A percentile compares a stretch with the other conserved stretches of the same genome.
Evolutionary conservation across 1,140 invertebrate species (phyloP).

Genomic region (Parapsyche elsis): DNA sequence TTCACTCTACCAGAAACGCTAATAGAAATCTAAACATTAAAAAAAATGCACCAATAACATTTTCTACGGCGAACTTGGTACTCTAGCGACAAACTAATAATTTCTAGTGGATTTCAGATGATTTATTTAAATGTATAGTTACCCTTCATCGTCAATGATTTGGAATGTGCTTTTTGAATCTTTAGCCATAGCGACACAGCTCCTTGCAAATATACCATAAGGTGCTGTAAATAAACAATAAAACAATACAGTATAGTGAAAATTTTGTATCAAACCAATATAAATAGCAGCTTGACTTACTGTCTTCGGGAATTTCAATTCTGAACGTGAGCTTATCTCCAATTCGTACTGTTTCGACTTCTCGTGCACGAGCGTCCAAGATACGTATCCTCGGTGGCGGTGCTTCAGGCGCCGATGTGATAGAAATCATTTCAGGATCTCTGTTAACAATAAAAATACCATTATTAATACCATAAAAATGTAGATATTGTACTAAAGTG

Average conservation of each 20-base stretch:
- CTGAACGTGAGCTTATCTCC: conserved; percentile 95
- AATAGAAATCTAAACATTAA: too few species aligned
- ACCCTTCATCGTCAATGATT: conserved; percentile 95
- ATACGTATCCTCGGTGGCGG: conserved; percentile 94
- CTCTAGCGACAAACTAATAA: too few species aligned
- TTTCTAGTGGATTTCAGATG: too few species aligned
- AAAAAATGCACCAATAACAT: too few species aligned
- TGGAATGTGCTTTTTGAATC: conserved; percentile 96
- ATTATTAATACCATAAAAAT: conserved; percentile 14
- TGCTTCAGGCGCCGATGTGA: conserved; percentile 93
- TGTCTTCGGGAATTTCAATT: conserved; percentile 95
- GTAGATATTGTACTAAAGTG: neutral
- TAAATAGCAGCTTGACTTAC: conserved; percentile 70
- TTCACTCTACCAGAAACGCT: too few species aligned
- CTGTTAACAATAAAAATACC: conserved; percentile 62
- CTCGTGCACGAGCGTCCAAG: conserved; percentile 82
- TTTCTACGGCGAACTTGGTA: too few species aligned
- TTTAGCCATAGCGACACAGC: conserved; percentile 96
- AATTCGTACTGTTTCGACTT: conserved; percentile 94
- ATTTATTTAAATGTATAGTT: conserved; percentile 56
- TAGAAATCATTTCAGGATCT: conserved; percentile 94
- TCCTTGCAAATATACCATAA: conserved; percentile 94
- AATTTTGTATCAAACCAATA: conserved; percentile 1
- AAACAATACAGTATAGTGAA: neutral
- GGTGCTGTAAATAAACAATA: conserved; percentile 78